A percentile compares a stretch with the other conserved stretches of the same genome.
Evolutionary conservation across 92 coral and sea anemone species (phyloP).

Genomic region (Zoanthus gigantus): DNA sequence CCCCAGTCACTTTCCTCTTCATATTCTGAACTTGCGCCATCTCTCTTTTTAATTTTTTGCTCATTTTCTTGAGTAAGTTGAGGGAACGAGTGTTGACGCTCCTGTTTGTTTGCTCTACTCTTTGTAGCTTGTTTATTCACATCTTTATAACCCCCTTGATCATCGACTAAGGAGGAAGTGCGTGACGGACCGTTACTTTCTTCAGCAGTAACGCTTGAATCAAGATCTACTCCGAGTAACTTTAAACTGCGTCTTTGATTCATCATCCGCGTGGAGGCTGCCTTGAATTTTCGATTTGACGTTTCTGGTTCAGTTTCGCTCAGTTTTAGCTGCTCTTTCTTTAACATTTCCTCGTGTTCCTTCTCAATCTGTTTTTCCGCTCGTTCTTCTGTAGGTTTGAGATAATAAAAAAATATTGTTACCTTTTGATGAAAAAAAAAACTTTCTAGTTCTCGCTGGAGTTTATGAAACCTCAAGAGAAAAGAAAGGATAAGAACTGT

Average conservation of each 20-base stretch:
- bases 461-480: too few relatives aligned
- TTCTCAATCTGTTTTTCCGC: conserved; percentile 27
- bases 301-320: not conserved
- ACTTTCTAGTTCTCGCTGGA: too few relatives aligned
- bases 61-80: conserved; percentile 8
- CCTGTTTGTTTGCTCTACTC: not conserved
- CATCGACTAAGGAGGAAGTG: conserved; percentile 1
- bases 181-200: conserved; percentile 33
- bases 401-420: not conserved
- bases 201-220: conserved; percentile 8
- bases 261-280: conserved; percentile 4
- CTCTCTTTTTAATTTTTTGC: not conserved
- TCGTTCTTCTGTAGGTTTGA: conserved; percentile 15
- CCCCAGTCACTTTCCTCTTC: conserved; percentile 22
- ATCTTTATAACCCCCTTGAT: not conserved
- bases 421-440: too few relatives aligned
- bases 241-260: conserved; percentile 1
- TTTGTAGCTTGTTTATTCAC: conserved; percentile 18
- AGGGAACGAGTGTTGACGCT: not conserved
- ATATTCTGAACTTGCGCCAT: not conserved
- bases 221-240: not conserved
- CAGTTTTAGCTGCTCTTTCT: not conserved
- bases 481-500: too few relatives aligned
- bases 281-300: conserved; percentile 4
- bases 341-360: conserved; percentile 20